Percentiles rank a stretch among this genome's conserved stretches.
Conservation (phyloP, 1,140 invertebrate species). For the Eufriesea mexicana region DNA sequence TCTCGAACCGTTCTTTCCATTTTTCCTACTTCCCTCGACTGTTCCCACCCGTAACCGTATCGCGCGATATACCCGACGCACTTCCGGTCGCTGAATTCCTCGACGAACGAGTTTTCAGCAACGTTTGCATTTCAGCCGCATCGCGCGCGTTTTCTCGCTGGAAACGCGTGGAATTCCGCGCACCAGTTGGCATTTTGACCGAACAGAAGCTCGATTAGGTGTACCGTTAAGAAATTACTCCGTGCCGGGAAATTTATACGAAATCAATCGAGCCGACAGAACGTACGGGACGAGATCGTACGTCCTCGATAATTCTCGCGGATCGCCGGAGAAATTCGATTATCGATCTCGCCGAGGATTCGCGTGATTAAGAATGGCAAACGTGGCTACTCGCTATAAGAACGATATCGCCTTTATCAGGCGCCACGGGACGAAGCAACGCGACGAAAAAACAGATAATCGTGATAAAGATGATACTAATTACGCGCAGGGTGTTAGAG, state of each 20-base stretch:
- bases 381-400: too few relatives aligned
- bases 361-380: too few relatives aligned
- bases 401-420: too few relatives aligned
- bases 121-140: slow-evolving; percentile 34
- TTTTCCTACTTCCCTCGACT: neutral
- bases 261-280: neutral
- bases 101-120: slow-evolving; percentile 42
- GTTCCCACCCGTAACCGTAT: slow-evolving; percentile 11
- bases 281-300: neutral
- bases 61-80: neutral
- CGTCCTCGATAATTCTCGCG: neutral
- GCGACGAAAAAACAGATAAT: too few relatives aligned
- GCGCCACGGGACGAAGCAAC: too few relatives aligned
- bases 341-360: too few relatives aligned
- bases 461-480: too few relatives aligned
- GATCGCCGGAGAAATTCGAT: neutral
- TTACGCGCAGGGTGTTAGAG: too few relatives aligned
- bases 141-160: slow-evolving; percentile 14
- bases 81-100: slow-evolving; percentile 29
- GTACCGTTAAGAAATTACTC: slow-evolving; percentile 33
- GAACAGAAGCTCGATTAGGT: slow-evolving; percentile 9
- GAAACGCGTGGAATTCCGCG: slow-evolving; percentile 14
- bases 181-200: slow-evolving; percentile 46
- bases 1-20: neutral
- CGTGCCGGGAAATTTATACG: neutral